Evolutionary conservation across 2,113 vertebrate species (phyloP).

Genomic region (Oceanites oceanicus): DNA sequence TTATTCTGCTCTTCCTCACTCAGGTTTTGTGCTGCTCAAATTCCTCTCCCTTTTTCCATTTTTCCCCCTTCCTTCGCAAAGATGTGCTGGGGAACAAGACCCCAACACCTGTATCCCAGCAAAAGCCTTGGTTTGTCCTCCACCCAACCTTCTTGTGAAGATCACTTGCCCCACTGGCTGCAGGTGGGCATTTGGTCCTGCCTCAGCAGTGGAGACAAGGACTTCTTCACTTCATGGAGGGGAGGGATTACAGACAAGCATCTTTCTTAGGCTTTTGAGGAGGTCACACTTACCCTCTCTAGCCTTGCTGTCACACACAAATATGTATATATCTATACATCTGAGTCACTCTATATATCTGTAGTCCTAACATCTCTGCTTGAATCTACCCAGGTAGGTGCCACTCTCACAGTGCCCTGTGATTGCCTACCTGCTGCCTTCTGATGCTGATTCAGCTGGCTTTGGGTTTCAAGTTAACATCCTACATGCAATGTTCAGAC

Average conservation of each 20-base stretch:
- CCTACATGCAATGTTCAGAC: neutral
- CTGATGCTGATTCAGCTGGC: neutral
- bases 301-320: neutral
- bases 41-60: neutral
- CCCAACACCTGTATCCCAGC: rapidly evolving
- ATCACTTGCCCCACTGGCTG: neutral
- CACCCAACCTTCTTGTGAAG: neutral
- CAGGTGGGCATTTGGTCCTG: neutral
- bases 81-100: neutral
- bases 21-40: neutral
- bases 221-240: neutral
- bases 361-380: neutral
- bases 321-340: rapidly evolving
- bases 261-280: neutral
- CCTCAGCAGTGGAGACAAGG: neutral
- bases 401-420: neutral
- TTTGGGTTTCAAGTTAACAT: neutral
- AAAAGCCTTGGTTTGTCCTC: neutral
- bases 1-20: neutral
- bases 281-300: neutral
- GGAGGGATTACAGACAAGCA: neutral
- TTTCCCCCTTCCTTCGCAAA: neutral
- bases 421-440: neutral
- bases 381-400: neutral
- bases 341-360: neutral